These are phyloP conservation scores for Phainopepla nitens DNA, from an alignment of 2,113 vertebrate species.

Conservation along the genomic window DNA sequence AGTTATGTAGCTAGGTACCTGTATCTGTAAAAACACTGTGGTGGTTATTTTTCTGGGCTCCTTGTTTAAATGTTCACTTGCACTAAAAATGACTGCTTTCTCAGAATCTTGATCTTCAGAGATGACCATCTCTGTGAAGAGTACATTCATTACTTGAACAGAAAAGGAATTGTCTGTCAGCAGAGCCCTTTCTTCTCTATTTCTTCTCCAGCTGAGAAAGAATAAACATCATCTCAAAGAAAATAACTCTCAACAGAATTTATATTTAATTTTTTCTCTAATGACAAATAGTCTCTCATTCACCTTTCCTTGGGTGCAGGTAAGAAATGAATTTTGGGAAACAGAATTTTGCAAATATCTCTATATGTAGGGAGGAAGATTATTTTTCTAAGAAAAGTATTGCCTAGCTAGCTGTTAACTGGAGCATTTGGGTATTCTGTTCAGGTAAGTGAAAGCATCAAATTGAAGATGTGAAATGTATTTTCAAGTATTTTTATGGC, in stretches of 20 bases:
- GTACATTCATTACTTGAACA: not conserved
- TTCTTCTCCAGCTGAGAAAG: not conserved
- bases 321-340: not conserved
- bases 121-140: not conserved
- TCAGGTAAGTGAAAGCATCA: not conserved
- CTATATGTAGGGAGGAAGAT: not conserved
- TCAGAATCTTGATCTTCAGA: not conserved
- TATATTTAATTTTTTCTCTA: not conserved
- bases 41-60: not conserved
- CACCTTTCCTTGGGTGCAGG: not conserved
- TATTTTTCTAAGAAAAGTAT: not conserved
- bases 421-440: not conserved
- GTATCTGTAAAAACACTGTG: fast-evolving
- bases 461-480: not conserved
- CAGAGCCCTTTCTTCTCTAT: not conserved
- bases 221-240: not conserved
- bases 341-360: not conserved
- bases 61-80: not conserved
- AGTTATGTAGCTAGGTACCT: not conserved
- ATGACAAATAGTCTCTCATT: not conserved
- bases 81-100: not conserved
- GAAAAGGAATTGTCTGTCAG: not conserved
- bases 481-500: not conserved
- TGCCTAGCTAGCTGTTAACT: not conserved
- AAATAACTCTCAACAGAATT: not conserved